Evolutionary conservation across 2,113 vertebrate genomes (phyloP).

Genomic region (Delphinus delphis): DNA sequence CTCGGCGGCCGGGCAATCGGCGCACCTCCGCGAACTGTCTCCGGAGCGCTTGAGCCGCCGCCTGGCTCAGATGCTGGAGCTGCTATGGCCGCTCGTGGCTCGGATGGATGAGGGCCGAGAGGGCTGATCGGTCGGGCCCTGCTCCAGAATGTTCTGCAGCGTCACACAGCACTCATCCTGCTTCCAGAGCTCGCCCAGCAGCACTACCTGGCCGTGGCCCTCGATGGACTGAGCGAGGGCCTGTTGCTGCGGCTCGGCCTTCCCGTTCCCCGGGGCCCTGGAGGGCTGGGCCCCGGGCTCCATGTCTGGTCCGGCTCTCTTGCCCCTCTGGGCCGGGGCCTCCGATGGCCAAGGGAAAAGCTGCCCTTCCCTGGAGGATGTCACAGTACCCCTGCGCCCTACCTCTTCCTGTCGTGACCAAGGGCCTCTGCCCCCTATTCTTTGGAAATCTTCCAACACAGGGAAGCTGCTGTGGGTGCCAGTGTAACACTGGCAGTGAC

Average conservation of each 20-base stretch:
- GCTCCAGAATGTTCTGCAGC: not conserved
- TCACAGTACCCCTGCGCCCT: conserved; percentile 58
- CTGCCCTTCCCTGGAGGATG: conserved; percentile 46
- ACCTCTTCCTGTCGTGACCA: not conserved
- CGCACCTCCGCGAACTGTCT: not conserved
- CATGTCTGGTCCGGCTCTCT: conserved; percentile 19
- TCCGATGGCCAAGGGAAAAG: not conserved
- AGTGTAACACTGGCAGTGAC: accelerated
- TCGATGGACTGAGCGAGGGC: not conserved
- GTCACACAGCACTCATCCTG: not conserved
- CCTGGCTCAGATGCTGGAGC: not conserved
- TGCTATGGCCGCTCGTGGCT: not conserved
- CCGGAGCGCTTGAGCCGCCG: not conserved
- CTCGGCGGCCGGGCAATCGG: not conserved
- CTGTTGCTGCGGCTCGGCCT: not conserved
- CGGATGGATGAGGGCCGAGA: not conserved
- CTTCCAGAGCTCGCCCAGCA: conserved; percentile 35
- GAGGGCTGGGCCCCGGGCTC: not conserved
- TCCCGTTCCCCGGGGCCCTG: accelerated
- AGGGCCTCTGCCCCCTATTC: not conserved
- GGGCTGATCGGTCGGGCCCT: accelerated
- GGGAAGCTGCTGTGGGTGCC: not conserved
- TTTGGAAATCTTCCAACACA: not conserved
- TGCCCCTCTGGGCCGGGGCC: not conserved
- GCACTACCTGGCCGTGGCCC: conserved; percentile 45